A percentile compares a stretch with the other conserved stretches of the same genome.
Evolutionary conservation across 92 coral and sea anemone species (phyloP).

Genomic region (Zoanthus sociatus): DNA sequence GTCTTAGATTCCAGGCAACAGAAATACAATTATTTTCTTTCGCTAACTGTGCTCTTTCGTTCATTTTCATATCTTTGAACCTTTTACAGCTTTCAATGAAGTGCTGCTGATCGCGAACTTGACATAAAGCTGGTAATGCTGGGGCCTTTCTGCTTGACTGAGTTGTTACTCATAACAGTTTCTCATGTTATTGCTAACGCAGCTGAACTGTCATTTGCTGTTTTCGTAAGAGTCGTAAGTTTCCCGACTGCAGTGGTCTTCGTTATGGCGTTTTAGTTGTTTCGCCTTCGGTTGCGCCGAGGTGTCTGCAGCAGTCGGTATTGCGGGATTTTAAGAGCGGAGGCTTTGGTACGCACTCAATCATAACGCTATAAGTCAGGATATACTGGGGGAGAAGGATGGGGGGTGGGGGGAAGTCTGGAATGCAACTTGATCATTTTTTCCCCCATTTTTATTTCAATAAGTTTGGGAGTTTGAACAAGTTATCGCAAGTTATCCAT

Average conservation of each 20-base stretch:
- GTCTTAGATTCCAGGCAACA: conserved; percentile 63
- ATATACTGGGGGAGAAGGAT: conserved; percentile 51
- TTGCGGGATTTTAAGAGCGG: conserved; percentile 22
- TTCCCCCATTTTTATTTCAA: conserved; percentile 58
- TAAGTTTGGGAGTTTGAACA: conserved; percentile 56
- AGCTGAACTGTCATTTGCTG: not conserved
- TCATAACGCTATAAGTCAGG: conserved; percentile 60
- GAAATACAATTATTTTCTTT: conserved; percentile 71
- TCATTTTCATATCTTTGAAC: conserved; percentile 62
- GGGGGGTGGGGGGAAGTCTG: conserved; percentile 47
- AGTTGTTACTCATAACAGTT: not conserved
- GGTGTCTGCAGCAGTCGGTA: not conserved
- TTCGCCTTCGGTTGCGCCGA: not conserved
- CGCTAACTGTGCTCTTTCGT: conserved; percentile 61
- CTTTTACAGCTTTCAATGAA: conserved; percentile 58
- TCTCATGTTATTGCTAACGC: not conserved
- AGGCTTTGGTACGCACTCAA: conserved; percentile 48
- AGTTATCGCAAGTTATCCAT: conserved; percentile 42
- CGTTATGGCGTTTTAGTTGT: not conserved
- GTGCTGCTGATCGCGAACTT: conserved; percentile 54
- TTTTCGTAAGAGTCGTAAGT: not conserved
- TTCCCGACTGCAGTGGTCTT: not conserved
- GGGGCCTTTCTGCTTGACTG: not conserved
- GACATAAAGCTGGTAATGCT: conserved; percentile 31
- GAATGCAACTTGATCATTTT: conserved; percentile 49